Conservation (phyloP, 2,888 invertebrate genomes). For the Lycophotia porphyrea region DNA sequence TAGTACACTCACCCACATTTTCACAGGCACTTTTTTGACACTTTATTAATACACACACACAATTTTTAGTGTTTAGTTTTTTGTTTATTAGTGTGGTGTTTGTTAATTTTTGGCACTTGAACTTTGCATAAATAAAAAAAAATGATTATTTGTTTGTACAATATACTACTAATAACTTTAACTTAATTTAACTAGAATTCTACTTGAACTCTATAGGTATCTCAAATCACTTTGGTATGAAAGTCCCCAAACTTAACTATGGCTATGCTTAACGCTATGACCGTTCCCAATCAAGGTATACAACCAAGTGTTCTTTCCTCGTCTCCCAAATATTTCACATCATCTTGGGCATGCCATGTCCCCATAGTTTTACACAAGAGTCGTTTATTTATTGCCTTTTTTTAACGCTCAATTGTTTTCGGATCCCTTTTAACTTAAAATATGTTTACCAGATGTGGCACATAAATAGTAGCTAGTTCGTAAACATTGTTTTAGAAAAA, state of each 20-base stretch:
- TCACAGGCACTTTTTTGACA: neutral
- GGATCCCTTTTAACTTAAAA: neutral
- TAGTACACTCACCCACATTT: neutral
- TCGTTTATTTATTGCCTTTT: neutral
- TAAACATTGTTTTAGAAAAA: neutral
- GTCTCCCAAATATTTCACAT: neutral
- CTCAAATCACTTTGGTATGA: neutral
- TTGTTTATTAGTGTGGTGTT: no score
- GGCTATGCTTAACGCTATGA: neutral
- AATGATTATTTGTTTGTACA: no score
- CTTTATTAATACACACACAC: no score
- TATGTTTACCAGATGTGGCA: constrained; percentile 23
- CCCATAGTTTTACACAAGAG: neutral
- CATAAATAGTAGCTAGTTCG: neutral
- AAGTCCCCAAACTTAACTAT: neutral
- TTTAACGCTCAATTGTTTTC: neutral
- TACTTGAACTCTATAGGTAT: neutral
- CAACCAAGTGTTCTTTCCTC: neutral
- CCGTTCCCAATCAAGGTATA: neutral
- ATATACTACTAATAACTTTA: neutral
- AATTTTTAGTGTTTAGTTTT: no score
- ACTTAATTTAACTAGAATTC: neutral
- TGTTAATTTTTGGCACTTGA: no score
- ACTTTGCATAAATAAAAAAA: no score
- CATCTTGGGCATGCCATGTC: neutral